Base-by-base conservation (phyloP, 35 echinoderm and acorn worm genomes). In the Heliocidaris erythrogramma region DNA sequence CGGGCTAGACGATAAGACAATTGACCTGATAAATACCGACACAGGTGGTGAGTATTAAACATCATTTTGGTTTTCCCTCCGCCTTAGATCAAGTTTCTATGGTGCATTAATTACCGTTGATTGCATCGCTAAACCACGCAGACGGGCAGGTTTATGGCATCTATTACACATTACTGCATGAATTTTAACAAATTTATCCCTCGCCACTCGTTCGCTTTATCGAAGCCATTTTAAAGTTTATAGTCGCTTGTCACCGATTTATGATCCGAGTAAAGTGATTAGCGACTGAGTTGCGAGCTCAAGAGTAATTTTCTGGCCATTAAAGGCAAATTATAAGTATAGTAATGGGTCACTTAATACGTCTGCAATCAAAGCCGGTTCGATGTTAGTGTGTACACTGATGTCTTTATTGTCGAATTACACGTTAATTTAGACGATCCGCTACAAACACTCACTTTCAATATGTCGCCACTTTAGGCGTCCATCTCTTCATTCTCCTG, bases 361-460 rank as follows among this genome's bases (percentile, higher is more conserved):
- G 47, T 30, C 48, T 92, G 91, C 48, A 48, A 48, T 30, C 48
- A 30, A 48, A 89, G 47, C 11, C n/a, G 48, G 49, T 30, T 59
- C 9, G 91, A 48, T 32, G 91, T 30, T 92, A 92, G 48, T 92
- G 91, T 59, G n/a, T 92, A 50, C 29, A 49, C 13, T 92, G 91
- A 92, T 49, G 49, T 92, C 47, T 92, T 92, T 92, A 92, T 92
- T 92, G 91, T 92, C 50, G 91, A 92, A 92, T 92, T 92, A 92
- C 91, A 50, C 31, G 50, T 50, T 92, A 50, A 59, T 92, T 30
- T 30, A 32, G 91, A 48, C 91, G 91, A 89, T 48, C 47, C 32
- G 87, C 65, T 6, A 78, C 65, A 78, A 13, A 48, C 32, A 89
- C 87, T 48, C 31, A 48, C 87, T 89, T 89, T 18, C 47, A 27